These are phyloP conservation scores for Amblyjoppa fuscipennis DNA, from an alignment of 2,888 invertebrate genomes.

Conservation along the genomic window DNA sequence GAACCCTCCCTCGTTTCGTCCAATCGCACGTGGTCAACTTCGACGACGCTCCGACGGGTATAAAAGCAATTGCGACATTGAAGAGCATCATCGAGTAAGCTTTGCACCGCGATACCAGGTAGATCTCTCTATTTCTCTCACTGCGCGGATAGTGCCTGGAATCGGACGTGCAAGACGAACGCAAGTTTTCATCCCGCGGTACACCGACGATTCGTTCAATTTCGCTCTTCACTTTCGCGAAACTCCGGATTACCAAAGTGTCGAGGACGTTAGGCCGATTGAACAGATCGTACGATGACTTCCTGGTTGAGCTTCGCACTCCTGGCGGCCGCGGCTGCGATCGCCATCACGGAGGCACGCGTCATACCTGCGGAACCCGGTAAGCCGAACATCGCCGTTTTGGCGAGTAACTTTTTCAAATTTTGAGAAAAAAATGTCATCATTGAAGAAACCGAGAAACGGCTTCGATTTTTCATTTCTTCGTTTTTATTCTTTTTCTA, in stretches of 20 bases:
- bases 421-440: too few species aligned
- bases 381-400: conserved; percentile 56
- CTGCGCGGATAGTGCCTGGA: conserved; percentile 46
- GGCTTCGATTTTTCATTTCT: too few species aligned
- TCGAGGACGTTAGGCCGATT: neutral
- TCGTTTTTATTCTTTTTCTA: too few species aligned
- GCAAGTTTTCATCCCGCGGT: neutral
- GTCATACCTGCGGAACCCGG: conserved; percentile 75
- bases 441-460: too few species aligned
- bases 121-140: conserved; percentile 21
- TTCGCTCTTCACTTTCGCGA: neutral
- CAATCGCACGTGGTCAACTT: conserved; percentile 51
- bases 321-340: conserved; percentile 85
- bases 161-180: neutral
- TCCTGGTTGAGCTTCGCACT: conserved; percentile 71
- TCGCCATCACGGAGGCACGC: conserved; percentile 82
- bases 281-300: conserved; percentile 65
- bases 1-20: conserved; percentile 52
- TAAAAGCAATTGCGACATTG: conserved; percentile 80
- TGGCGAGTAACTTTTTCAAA: too few species aligned
- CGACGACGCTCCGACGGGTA: conserved; percentile 69
- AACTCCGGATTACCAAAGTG: conserved; percentile 4
- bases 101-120: conserved; percentile 63
- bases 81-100: conserved; percentile 73
- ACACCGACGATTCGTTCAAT: neutral